Conservation (phyloP, 2,797 vertebrate genomes). For the Sternotherus odoratus region DNA sequence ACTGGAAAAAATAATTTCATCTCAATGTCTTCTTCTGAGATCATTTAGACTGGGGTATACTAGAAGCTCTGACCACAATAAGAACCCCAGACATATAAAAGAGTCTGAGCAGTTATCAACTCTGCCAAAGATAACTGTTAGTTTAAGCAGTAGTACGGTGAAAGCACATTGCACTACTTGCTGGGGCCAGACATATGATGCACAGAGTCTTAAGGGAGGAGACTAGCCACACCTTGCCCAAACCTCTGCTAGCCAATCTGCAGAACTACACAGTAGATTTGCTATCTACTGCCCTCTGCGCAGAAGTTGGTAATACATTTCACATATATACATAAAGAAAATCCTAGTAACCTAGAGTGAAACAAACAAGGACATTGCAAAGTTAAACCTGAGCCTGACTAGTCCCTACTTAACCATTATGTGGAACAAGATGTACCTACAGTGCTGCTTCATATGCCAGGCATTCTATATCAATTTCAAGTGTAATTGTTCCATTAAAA, state of each 20-base stretch:
- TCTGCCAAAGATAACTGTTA: slow-evolving; percentile 75
- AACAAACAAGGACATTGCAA: neutral
- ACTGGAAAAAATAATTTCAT: slow-evolving; percentile 50
- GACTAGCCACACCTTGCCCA: slow-evolving; percentile 24
- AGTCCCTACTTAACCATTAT: neutral
- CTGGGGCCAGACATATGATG: slow-evolving; percentile 41
- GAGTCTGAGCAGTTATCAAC: slow-evolving; percentile 37
- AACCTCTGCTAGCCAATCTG: neutral
- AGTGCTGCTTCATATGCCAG: neutral
- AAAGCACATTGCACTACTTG: slow-evolving; percentile 46
- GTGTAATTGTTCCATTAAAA: neutral
- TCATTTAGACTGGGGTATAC: slow-evolving; percentile 51
- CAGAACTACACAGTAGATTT: neutral
- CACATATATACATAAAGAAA: neutral
- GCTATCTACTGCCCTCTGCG: neutral
- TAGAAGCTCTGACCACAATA: slow-evolving; percentile 60
- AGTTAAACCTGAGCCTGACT: neutral
- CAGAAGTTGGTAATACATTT: neutral
- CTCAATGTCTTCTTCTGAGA: slow-evolving; percentile 48
- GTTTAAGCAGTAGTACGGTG: slow-evolving; percentile 56
- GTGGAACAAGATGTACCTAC: rapidly evolving
- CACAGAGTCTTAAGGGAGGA: slow-evolving; percentile 25
- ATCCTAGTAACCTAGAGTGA: neutral
- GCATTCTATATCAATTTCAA: neutral
- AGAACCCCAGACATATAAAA: slow-evolving; percentile 72